Conservation (phyloP, 1,140 invertebrate species). For the Drosophila kanapiae region DNA sequence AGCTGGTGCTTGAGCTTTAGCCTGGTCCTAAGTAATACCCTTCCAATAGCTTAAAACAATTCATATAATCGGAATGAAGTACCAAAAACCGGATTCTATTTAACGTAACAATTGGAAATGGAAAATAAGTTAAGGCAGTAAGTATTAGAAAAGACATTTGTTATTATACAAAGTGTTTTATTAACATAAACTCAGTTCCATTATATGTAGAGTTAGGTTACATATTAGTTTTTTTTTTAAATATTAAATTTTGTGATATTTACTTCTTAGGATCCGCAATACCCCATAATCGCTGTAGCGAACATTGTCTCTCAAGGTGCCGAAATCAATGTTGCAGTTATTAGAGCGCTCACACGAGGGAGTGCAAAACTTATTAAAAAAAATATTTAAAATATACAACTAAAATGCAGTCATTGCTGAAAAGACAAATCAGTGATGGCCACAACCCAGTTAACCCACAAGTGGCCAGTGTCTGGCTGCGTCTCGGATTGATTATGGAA, state of each 20-base stretch:
- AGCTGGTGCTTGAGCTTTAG: not conserved
- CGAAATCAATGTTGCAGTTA: constrained; percentile 78
- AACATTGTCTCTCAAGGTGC: constrained; percentile 19
- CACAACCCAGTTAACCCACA: constrained; percentile 61
- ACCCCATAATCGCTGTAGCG: not conserved
- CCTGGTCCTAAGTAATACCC: not conserved
- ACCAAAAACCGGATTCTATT: not conserved
- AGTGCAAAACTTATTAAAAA: constrained; percentile 3
- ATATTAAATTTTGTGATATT: too few species aligned
- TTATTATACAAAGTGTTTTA: too few species aligned
- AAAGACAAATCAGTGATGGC: constrained; percentile 61
- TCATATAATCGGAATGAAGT: not conserved
- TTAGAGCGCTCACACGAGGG: constrained; percentile 64
- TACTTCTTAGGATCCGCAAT: not conserved
- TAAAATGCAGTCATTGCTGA: constrained; percentile 76
- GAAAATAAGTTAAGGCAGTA: too few species aligned
- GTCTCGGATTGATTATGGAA: constrained; percentile 76
- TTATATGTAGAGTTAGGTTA: too few species aligned
- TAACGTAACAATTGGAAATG: too few species aligned
- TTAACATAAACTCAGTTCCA: too few species aligned
- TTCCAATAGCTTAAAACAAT: not conserved
- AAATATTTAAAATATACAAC: constrained; percentile 7
- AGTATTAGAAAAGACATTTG: too few species aligned
- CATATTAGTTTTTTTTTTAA: too few species aligned
- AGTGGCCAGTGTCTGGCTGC: constrained; percentile 72